Base-by-base conservation (phyloP, 1,140 invertebrate species). In the Akabosia matsudoensis region DNA sequence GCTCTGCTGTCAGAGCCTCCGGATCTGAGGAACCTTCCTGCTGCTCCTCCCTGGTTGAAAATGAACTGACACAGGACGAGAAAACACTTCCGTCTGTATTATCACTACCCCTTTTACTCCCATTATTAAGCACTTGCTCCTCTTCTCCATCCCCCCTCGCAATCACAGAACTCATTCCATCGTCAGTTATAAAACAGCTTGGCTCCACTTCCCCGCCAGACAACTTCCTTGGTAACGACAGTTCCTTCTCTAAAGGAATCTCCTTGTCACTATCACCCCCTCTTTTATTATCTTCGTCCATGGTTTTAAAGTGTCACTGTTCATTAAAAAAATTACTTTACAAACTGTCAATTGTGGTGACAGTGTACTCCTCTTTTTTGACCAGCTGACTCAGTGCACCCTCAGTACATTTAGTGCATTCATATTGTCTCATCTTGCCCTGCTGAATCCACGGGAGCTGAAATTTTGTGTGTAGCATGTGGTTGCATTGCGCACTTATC, bases 111-210 rank as follows among this genome's bases (percentile, higher is more conserved):
- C 61, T 67, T n/a, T 28, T 28, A 31, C 2, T 30, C 3, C 24
- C 54, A 13, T 4, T 22, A n/a, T 22, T n/a, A n/a, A n/a, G n/a
- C n/a, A n/a, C 54, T 61, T 61, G 13, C 7, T 61, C 54, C 54
- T n/a, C 54, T n/a, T 30, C 28, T 67, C 22, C 61, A 30, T 30
- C 61, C 7, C 61, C 61, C 31, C 4, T 22, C 7, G 7, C n/a
- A 10, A 2, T n/a, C 10, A 4, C 31, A 7, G 7, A 13, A 30
- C n/a, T 67, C 1, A 30, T 28, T 13, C 22, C n/a, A 10, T 67
- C 61, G 31, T 67, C 61, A 2, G 61, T 67, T 30, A 67, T 67
- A n/a, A 67, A 67, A 31, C 61, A 28, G n/a, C 61, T 67, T 7
- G 7, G 61, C 3, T 67, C 28, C 14, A 16, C 54, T 10, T 67